Evolutionary conservation across 35 echinoderm and acorn worm species (phyloP).

Genomic region (Apostichopus parvimensis): DNA sequence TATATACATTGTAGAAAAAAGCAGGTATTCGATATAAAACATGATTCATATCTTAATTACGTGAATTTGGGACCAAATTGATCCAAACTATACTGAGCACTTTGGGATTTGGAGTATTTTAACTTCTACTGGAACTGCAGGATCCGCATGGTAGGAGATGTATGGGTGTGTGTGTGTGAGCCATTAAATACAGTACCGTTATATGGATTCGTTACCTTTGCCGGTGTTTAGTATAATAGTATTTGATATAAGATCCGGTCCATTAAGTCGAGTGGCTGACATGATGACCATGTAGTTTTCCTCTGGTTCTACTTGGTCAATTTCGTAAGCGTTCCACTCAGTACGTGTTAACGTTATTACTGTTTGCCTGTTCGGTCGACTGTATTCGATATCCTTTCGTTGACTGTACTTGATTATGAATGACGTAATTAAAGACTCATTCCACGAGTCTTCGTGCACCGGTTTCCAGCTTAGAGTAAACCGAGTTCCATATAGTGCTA

Average conservation of each 20-base stretch:
- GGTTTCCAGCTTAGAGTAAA: conserved; percentile 4
- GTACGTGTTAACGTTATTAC: neutral
- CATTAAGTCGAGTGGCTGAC: neutral
- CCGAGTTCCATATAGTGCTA: neutral
- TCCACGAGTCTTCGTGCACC: neutral
- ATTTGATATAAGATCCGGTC: neutral
- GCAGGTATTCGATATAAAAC: too few species aligned
- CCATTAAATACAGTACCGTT: too few species aligned
- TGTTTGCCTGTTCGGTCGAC: neutral
- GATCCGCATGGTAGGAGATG: too few species aligned
- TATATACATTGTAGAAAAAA: too few species aligned
- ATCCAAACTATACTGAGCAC: too few species aligned
- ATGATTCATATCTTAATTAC: too few species aligned
- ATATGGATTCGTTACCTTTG: neutral
- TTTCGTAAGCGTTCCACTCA: neutral
- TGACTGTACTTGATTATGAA: neutral
- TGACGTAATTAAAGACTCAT: neutral
- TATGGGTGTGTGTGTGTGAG: too few species aligned
- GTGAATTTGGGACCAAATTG: too few species aligned
- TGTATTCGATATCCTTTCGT: neutral
- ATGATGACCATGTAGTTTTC: neutral
- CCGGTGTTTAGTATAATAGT: neutral
- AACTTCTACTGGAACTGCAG: too few species aligned
- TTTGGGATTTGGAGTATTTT: too few species aligned
- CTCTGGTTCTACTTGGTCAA: neutral